These are phyloP conservation scores for Chromoteleia sp. DNA, from an alignment of 2,888 invertebrate species.

Conservation along the genomic window DNA sequence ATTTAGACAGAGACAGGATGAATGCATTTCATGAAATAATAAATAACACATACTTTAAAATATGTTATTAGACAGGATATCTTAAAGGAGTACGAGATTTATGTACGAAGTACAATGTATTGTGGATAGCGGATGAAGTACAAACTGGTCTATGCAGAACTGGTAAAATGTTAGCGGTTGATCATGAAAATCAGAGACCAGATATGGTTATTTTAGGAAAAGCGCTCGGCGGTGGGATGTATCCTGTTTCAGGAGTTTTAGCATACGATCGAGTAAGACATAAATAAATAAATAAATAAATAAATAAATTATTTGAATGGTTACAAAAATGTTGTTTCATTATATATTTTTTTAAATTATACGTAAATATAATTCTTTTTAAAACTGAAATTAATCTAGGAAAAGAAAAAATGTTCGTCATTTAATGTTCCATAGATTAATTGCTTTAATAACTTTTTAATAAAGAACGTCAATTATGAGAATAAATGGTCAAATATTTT, in stretches of 20 bases:
- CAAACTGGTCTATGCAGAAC: conserved; percentile 94
- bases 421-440: no score
- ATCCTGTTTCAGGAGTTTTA: conserved; percentile 90
- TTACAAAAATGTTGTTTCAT: no score
- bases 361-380: no score
- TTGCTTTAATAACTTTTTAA: no score
- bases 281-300: conserved; percentile 9
- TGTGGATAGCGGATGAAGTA: conserved; percentile 94
- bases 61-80: conserved; percentile 87
- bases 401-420: no score
- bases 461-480: no score
- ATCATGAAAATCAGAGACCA: conserved; percentile 91
- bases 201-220: conserved; percentile 93
- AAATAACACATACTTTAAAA: no score
- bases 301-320: conserved; percentile 1
- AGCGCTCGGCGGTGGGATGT: conserved; percentile 93
- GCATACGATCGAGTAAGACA: conserved; percentile 89
- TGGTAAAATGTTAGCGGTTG: conserved; percentile 90
- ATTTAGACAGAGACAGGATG: no score
- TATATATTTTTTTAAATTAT: neutral
- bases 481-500: no score
- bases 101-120: conserved; percentile 91
- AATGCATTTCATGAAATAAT: no score
- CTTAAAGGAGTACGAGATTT: conserved; percentile 89
- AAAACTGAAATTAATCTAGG: no score